Percentiles rank a stretch among this genome's conserved stretches.
phyloP scores from a whole-genome alignment of 2,888 invertebrate species.

The Cylloceria caligata region DNA sequence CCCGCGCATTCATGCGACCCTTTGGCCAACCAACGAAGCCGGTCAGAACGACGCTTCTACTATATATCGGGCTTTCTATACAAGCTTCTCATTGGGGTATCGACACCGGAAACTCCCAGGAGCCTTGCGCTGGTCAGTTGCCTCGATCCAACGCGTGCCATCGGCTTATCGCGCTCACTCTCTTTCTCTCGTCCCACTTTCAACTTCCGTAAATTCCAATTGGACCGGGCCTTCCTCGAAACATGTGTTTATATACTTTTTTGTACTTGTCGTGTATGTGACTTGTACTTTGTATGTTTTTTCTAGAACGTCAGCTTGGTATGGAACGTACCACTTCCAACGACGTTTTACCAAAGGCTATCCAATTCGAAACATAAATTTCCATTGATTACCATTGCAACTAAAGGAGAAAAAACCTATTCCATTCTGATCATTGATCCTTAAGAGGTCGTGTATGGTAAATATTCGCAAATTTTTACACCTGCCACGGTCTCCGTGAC shows the following conservation, averaged over 20 bases:
- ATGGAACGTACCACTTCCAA: not conserved
- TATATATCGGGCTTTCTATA: conserved; percentile 14
- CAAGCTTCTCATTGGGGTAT: conserved; percentile 50
- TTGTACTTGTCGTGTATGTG: not conserved
- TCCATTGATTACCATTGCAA: too few relatives aligned
- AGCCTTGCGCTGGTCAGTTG: conserved; percentile 43
- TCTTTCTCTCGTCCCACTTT: conserved; percentile 57
- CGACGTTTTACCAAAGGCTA: not conserved
- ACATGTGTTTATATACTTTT: conserved; percentile 33
- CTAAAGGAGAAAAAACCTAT: too few relatives aligned
- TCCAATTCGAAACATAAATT: not conserved
- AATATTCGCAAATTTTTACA: too few relatives aligned
- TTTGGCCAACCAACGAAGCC: conserved; percentile 32
- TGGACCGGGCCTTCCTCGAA: conserved; percentile 24
- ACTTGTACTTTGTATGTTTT: not conserved
- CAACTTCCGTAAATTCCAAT: conserved; percentile 62
- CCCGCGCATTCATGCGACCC: conserved; percentile 20
- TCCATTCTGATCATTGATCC: too few relatives aligned
- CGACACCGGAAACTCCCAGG: conserved; percentile 42
- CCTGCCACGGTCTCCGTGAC: too few relatives aligned
- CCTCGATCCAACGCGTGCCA: conserved; percentile 39
- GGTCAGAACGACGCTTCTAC: conserved; percentile 18
- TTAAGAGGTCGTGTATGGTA: too few relatives aligned
- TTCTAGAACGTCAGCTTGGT: not conserved
- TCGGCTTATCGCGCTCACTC: conserved; percentile 39